These are phyloP conservation scores for Desmodus rotundus DNA, from an alignment of 2,113 vertebrate genomes.

Conservation along the genomic window DNA sequence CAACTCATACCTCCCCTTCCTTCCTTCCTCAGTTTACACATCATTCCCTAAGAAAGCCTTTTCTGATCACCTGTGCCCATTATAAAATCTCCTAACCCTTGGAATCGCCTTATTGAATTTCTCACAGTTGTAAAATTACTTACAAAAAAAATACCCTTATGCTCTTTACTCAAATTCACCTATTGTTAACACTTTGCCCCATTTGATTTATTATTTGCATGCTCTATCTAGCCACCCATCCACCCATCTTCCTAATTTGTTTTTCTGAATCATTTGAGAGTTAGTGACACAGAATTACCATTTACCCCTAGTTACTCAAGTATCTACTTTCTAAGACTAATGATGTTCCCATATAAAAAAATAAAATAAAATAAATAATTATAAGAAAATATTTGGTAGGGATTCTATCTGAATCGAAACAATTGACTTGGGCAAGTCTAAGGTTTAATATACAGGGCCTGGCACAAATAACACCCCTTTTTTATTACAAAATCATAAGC, in stretches of 20 bases:
- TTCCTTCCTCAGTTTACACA: neutral
- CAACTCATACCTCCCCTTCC: too few relatives aligned
- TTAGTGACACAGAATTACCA: neutral
- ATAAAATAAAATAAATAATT: neutral
- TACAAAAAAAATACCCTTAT: neutral
- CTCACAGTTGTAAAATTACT: neutral
- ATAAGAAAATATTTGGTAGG: slow-evolving; percentile 5
- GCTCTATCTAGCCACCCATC: neutral
- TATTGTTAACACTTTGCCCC: neutral
- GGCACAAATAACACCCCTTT: too few relatives aligned
- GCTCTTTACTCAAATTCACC: neutral
- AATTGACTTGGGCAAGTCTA: slow-evolving; percentile 26
- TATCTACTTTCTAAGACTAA: neutral
- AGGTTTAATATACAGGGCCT: slow-evolving; percentile 9
- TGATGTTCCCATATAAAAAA: neutral
- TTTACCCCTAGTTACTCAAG: neutral
- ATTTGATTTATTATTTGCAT: neutral
- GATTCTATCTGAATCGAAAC: slow-evolving; percentile 7
- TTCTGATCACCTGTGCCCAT: neutral
- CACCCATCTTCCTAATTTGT: neutral
- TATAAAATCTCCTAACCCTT: neutral
- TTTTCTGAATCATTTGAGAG: neutral
- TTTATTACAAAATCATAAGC: too few relatives aligned
- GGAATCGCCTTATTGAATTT: neutral
- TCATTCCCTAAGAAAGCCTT: neutral